Base-by-base conservation (phyloP, 2,797 vertebrate genomes). In the Coregonus sp. region DNA sequence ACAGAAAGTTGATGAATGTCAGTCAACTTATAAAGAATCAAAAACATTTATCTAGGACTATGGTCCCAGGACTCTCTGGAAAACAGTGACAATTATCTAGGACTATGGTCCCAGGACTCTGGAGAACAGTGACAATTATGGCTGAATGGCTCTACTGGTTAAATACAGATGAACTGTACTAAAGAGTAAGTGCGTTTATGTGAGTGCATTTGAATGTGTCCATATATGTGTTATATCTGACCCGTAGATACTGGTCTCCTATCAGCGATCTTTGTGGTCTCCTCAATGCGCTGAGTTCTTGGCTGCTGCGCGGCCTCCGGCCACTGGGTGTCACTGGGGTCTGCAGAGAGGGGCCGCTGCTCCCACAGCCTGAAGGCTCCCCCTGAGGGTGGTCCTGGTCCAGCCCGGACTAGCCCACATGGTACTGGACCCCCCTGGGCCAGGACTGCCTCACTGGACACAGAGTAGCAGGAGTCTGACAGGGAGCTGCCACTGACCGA, bases 391-490 rank as follows among this genome's bases (percentile, higher is more conserved):
- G 67, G 16, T 37, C 63, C 63, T 7, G 25, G 63, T 29, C 72
- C 74, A 51, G 37, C 66, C 81, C 82, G 85, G 31, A 52, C 80
- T 59, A 80, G 73, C 68, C 88, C 86, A 14, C 72, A 86, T 0
- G 56, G 56, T 59, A 59, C 56, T 59, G 82, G 84, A 35, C 83
- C 89, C 25, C 86, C 91, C 4, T 83, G 89, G 0, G 91, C 86
- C 5, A 83, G 89, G 0, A 91, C 86, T 0, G 87, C 92, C 14
- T 96, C 95, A 47, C 95, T 96, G 84, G 94, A 94, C 80, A 96
- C 94, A 0, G 95, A 96, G 88, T 94, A 93, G 84, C 94, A 94
- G 1, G 96, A 96, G 88, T 95, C 94, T 0, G 95, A 96, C n/a
- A 96, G 91, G 65, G 95, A 96, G 84, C 94, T 95, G 59, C 94